These are phyloP conservation scores for Isoperla grammatica DNA, from an alignment of 2,888 invertebrate genomes.

Conservation along the genomic window DNA sequence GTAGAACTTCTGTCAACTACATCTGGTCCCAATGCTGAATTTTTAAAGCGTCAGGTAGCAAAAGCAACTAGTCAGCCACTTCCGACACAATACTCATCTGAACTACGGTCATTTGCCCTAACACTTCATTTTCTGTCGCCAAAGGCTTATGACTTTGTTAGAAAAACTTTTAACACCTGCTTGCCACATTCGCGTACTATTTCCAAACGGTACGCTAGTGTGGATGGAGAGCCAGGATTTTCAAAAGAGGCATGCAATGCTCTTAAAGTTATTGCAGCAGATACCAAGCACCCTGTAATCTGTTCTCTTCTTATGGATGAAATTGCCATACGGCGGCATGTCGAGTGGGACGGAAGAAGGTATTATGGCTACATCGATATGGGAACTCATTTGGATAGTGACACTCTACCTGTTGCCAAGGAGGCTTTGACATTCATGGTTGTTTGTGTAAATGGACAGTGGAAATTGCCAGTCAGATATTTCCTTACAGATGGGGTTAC, in stretches of 20 bases:
- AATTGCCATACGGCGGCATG: slow-evolving; percentile 20
- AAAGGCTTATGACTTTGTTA: background rate
- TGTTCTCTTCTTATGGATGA: slow-evolving; percentile 16
- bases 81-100: background rate
- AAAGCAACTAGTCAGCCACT: too few species aligned
- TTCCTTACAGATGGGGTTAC: slow-evolving; percentile 35
- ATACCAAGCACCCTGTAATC: background rate
- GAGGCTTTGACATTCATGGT: slow-evolving; percentile 36
- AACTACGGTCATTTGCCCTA: background rate
- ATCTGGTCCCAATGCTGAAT: too few species aligned
- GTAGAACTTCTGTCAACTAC: too few species aligned
- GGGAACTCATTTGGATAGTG: slow-evolving; percentile 31
- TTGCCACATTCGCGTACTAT: background rate
- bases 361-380: slow-evolving; percentile 36
- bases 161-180: background rate
- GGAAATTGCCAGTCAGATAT: slow-evolving; percentile 37
- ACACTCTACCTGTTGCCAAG: slow-evolving; percentile 31
- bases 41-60: too few species aligned
- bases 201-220: background rate
- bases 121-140: background rate
- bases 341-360: slow-evolving; percentile 37
- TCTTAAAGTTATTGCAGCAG: background rate
- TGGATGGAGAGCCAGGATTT: background rate
- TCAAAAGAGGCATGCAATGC: background rate
- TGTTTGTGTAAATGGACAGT: slow-evolving; percentile 33